phyloP scores from a whole-genome alignment of 2,113 vertebrate genomes.

The Brachirus orientalis region DNA sequence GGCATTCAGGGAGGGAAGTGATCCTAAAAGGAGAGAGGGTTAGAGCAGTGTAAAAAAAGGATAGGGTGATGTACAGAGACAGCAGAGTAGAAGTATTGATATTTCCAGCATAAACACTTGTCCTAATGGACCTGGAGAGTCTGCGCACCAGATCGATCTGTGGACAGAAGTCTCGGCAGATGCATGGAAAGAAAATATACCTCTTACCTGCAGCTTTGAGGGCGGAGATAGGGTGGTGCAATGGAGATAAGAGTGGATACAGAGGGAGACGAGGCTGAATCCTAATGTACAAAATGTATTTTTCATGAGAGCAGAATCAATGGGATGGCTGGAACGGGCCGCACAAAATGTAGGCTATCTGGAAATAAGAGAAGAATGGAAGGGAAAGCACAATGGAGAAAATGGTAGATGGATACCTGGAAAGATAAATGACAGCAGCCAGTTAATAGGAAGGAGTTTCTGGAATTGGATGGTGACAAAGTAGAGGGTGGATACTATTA shows the following conservation, averaged over 20 bases:
- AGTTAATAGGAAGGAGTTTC: constrained; percentile 41
- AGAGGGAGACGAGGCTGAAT: constrained; percentile 51
- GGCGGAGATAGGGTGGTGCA: not conserved
- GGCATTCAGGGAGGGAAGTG: constrained; percentile 9
- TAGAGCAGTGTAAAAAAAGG: constrained; percentile 16
- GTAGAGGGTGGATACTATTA: not conserved
- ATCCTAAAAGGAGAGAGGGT: constrained; percentile 23
- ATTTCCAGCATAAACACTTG: constrained; percentile 71
- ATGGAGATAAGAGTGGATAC: constrained; percentile 50
- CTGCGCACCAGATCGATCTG: constrained; percentile 53
- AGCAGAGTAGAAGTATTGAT: constrained; percentile 51
- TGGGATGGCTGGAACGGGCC: constrained; percentile 55
- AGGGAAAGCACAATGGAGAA: constrained; percentile 28
- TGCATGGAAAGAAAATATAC: constrained; percentile 69
- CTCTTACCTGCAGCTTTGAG: constrained; percentile 64
- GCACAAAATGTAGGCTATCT: constrained; percentile 29
- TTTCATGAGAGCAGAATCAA: constrained; percentile 73
- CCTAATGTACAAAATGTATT: constrained; percentile 68
- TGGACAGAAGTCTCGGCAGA: constrained; percentile 61
- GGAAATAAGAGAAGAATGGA: constrained; percentile 44
- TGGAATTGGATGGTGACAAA: constrained; percentile 33
- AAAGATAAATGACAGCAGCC: constrained; percentile 47
- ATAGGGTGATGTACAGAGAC: constrained; percentile 13
- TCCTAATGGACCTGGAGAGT: constrained; percentile 63
- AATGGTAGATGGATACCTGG: constrained; percentile 43